A percentile compares a stretch with the other conserved stretches of the same genome.
Conservation (phyloP, 2,113 vertebrate genomes). For the Poeciliopsis occidentalis region DNA sequence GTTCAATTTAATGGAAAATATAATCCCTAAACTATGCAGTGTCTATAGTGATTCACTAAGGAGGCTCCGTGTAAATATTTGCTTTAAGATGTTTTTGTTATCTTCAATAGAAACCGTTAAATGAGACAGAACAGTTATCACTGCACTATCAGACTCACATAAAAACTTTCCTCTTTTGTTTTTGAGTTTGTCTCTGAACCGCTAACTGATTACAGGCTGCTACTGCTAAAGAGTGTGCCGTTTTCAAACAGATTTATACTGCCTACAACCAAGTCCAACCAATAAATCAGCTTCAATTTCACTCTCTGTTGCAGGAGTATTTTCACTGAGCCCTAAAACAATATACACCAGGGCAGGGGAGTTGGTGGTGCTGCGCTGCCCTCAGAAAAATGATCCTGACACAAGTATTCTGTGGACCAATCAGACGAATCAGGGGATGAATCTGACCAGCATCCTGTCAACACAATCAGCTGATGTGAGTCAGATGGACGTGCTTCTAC, state of each 20-base stretch:
- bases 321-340: background rate
- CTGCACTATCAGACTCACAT: too few relatives aligned
- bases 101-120: too few relatives aligned
- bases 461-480: slow-evolving; percentile 20
- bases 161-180: background rate
- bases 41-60: too few relatives aligned
- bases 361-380: slow-evolving; percentile 21
- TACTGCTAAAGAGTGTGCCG: background rate
- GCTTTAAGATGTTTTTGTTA: too few relatives aligned
- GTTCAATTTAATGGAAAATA: too few relatives aligned
- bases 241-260: background rate
- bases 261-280: background rate
- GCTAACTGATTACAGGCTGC: background rate
- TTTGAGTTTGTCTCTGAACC: background rate
- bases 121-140: too few relatives aligned
- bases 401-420: slow-evolving; percentile 39
- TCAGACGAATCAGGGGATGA: background rate
- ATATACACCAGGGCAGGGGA: slow-evolving; percentile 29
- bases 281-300: background rate
- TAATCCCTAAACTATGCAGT: too few relatives aligned
- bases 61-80: too few relatives aligned
- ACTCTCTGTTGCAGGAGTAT: slow-evolving; percentile 24
- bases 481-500: slow-evolving; percentile 21
- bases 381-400: rapidly evolving
- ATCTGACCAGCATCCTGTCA: slow-evolving; percentile 24